Evolutionary conservation across 2,797 vertebrate species (phyloP).

Genomic region (Poecilia velifera): DNA sequence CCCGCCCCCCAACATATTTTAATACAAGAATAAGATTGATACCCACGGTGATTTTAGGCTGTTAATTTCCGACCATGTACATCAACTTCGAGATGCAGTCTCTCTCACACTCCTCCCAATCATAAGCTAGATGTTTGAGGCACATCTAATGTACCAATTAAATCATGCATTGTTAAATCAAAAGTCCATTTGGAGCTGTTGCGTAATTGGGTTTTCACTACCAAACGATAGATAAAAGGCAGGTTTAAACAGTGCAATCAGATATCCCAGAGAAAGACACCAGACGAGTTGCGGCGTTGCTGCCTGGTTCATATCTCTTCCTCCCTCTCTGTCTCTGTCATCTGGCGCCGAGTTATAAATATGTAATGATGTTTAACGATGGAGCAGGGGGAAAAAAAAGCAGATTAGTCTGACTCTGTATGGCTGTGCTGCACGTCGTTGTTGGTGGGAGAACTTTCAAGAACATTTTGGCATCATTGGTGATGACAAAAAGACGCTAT

Average conservation of each 20-base stretch:
- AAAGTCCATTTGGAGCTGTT: conserved; percentile 75
- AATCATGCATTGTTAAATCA: conserved; percentile 78
- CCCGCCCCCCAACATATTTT: not conserved
- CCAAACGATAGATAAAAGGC: conserved; percentile 71
- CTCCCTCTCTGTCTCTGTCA: conserved; percentile 73
- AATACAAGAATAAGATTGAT: not conserved
- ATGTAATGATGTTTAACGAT: conserved; percentile 83
- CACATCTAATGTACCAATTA: conserved; percentile 74
- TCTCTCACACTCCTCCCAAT: conserved; percentile 30
- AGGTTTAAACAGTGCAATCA: conserved; percentile 79
- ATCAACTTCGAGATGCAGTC: conserved; percentile 27
- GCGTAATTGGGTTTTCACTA: conserved; percentile 75
- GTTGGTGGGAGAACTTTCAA: conserved; percentile 61
- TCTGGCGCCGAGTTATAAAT: conserved; percentile 83
- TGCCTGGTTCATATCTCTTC: conserved; percentile 68
- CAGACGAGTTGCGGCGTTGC: conserved; percentile 69
- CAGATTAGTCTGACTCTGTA: conserved; percentile 75
- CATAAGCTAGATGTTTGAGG: conserved; percentile 57
- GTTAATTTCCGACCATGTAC: conserved; percentile 10
- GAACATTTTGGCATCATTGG: conserved; percentile 65
- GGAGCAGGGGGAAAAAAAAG: conserved; percentile 58
- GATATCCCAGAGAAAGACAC: conserved; percentile 72
- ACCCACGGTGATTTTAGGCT: not conserved
- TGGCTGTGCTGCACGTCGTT: conserved; percentile 65
- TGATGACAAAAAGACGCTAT: conserved; percentile 39